A percentile compares a stretch with the other conserved stretches of the same genome.
These are phyloP conservation scores for Sparidentex hasta DNA, from an alignment of 2,797 vertebrate genomes.

Conservation along the genomic window DNA sequence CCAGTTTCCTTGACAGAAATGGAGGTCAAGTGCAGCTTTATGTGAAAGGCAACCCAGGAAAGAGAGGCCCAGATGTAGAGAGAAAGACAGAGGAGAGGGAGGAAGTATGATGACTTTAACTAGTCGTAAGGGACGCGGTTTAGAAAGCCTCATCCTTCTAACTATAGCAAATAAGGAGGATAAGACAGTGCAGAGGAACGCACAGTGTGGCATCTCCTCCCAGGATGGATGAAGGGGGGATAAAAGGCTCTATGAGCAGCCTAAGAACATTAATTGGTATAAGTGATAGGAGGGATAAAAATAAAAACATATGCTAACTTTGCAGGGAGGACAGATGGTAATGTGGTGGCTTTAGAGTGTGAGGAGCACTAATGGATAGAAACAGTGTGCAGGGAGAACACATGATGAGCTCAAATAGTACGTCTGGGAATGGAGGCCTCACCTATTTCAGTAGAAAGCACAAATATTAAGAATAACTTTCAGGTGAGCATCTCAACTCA, in stretches of 20 bases:
- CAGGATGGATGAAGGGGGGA: constrained; percentile 58
- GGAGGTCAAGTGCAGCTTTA: constrained; percentile 88
- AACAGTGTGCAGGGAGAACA: constrained; percentile 53
- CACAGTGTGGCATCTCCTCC: constrained; percentile 48
- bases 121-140: constrained; percentile 75
- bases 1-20: constrained; percentile 88
- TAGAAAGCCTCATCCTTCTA: constrained; percentile 47
- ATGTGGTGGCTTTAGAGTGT: constrained; percentile 52
- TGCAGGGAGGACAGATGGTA: constrained; percentile 60
- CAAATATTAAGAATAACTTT: constrained; percentile 62
- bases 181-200: constrained; percentile 40
- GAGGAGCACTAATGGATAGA: constrained; percentile 62
- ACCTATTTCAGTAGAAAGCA: constrained; percentile 49
- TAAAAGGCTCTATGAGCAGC: constrained; percentile 62
- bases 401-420: constrained; percentile 74
- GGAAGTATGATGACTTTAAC: constrained; percentile 82
- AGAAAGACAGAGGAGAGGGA: constrained; percentile 68
- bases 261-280: constrained; percentile 72
- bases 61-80: constrained; percentile 57
- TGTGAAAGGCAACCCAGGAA: constrained; percentile 75
- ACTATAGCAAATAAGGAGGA: constrained; percentile 53
- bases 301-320: constrained; percentile 72
- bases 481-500: constrained; percentile 36
- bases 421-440: constrained; percentile 62
- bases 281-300: constrained; percentile 70